Percentiles rank a stretch among this genome's conserved stretches.
phyloP scores from a whole-genome alignment of 2,113 vertebrate species.

The Damaliscus lunatus region DNA sequence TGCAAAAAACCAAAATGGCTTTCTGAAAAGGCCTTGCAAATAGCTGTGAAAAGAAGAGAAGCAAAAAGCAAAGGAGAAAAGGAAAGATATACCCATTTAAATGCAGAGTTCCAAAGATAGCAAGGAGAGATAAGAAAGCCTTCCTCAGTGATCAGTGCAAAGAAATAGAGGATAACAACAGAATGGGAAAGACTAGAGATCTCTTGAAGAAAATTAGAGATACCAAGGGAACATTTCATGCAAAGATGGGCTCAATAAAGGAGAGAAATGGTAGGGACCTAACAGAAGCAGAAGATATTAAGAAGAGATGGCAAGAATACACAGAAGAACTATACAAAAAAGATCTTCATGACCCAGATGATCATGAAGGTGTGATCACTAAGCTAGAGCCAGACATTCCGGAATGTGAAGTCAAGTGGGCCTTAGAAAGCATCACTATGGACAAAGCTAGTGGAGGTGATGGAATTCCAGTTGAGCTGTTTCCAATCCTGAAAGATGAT shows the following conservation, averaged over 20 bases:
- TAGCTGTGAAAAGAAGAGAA: neutral
- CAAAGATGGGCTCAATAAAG: neutral
- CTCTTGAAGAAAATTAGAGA: neutral
- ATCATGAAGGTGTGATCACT: accelerated
- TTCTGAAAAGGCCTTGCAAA: neutral
- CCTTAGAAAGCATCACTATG: neutral
- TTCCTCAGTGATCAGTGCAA: neutral
- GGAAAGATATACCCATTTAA: neutral
- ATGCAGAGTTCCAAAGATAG: neutral
- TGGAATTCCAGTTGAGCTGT: neutral
- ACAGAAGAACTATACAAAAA: neutral
- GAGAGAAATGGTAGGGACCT: neutral
- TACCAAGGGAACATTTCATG: neutral
- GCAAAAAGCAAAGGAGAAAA: neutral
- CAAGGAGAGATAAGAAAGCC: neutral
- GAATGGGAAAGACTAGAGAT: neutral
- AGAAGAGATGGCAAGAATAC: neutral
- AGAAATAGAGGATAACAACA: neutral
- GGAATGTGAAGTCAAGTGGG: neutral
- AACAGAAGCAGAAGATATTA: neutral
- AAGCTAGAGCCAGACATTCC: neutral
- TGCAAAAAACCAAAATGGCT: neutral
- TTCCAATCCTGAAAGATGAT: neutral
- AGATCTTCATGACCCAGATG: neutral
- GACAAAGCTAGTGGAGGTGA: neutral